A percentile compares a stretch with the other conserved stretches of the same genome.
Conservation (phyloP, 2,888 invertebrate species). For the Lomographa bimaculata region DNA sequence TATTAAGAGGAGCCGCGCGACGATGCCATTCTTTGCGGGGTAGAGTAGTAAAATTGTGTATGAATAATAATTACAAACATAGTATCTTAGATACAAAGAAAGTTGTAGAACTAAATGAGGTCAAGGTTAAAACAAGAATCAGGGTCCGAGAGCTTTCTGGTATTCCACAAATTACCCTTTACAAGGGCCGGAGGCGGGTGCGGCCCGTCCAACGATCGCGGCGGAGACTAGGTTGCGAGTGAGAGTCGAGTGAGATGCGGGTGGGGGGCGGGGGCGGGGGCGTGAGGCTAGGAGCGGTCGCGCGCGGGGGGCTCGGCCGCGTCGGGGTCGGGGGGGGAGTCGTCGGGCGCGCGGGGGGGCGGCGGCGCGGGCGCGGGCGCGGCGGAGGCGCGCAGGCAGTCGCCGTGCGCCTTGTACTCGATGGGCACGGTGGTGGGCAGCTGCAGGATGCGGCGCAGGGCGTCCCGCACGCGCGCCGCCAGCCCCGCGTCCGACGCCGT, state of each 20-base stretch:
- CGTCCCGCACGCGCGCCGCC: slow-evolving; percentile 96
- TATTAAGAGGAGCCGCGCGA: too few species aligned
- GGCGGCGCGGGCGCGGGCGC: slow-evolving; percentile 26
- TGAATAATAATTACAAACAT: too few species aligned
- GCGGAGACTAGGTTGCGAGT: slow-evolving; percentile 2
- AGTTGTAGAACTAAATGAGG: too few species aligned
- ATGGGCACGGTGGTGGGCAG: slow-evolving; percentile 95
- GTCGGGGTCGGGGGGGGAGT: background rate
- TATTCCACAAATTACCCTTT: too few species aligned
- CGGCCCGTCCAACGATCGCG: too few species aligned
- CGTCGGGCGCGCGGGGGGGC: slow-evolving; percentile 15
- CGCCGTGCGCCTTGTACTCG: slow-evolving; percentile 91
- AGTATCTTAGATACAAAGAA: too few species aligned
- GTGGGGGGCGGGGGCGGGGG: slow-evolving; percentile 27
- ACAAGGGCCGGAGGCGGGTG: too few species aligned
- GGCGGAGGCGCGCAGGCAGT: slow-evolving; percentile 62
- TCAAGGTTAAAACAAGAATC: too few species aligned
- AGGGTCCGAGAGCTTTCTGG: too few species aligned
- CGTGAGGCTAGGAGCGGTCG: slow-evolving; percentile 24
- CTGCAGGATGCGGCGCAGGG: slow-evolving; percentile 96
- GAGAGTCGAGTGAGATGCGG: slow-evolving; percentile 24
- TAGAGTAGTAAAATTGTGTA: too few species aligned
- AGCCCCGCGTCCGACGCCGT: slow-evolving; percentile 95
- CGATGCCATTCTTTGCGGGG: too few species aligned
- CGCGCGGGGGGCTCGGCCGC: slow-evolving; percentile 14